Base-by-base conservation (phyloP, 2,888 invertebrate species). In the Endomychus coccineus region DNA sequence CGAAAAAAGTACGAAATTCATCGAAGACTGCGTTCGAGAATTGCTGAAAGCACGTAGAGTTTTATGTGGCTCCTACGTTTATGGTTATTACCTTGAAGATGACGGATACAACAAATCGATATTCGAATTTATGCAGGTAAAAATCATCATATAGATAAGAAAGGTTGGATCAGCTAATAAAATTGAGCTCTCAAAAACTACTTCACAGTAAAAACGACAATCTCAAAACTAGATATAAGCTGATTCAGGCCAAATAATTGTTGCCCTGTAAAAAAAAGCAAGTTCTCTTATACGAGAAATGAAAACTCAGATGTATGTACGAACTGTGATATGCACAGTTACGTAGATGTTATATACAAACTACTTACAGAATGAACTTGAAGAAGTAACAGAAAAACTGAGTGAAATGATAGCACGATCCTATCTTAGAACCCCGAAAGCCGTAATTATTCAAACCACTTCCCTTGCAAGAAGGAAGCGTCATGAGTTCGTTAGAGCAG, bases 91-190 rank as follows among this genome's bases (percentile, higher is more conserved):
- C 54, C 59, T 80, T 30, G 74, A 76, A 54, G 78, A 77, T 47
- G 71, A 73, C 52, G 76, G 77, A 4, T 75, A 77, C 54, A 77
- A 77, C 55, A 76, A 75, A 59, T 71, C 73, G 24, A 78, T 79
- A 39, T 79, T 78, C 59, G 78, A 79, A 58, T 77, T 76, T 50
- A 77, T 80, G 75, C 78, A 78, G 73, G 78, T 77, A 58, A n/a
- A n/a, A n/a, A n/a, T n/a, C n/a, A n/a, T n/a, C n/a, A n/a, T n/a
- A n/a, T n/a, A n/a, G n/a, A n/a, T n/a, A n/a, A n/a, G n/a, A n/a
- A n/a, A n/a, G n/a, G n/a, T n/a, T n/a, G n/a, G n/a, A n/a, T n/a
- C n/a, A n/a, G n/a, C n/a, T n/a, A n/a, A n/a, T n/a, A n/a, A n/a
- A n/a, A n/a, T n/a, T n/a, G n/a, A n/a, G n/a, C n/a, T n/a, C n/a